Percentiles rank a stretch among this genome's conserved stretches.
These are phyloP conservation scores for Macrocentrus cingulum DNA, from an alignment of 1,140 invertebrate genomes.

Conservation along the genomic window DNA sequence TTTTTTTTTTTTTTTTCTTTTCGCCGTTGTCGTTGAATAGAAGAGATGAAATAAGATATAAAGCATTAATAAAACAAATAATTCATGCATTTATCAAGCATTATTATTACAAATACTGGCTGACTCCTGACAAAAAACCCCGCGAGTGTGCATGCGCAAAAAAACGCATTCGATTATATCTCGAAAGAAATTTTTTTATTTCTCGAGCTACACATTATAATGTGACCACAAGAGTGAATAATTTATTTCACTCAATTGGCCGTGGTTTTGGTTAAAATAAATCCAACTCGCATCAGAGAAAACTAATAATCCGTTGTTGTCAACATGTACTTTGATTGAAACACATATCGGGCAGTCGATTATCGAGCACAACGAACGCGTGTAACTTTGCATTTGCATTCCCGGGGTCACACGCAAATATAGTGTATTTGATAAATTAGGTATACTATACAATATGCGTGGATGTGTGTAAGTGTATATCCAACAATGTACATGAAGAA, in stretches of 20 bases:
- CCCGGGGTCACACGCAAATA: constrained; percentile 50
- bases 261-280: background rate
- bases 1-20: background rate
- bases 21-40: constrained; percentile 23
- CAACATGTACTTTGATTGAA: constrained; percentile 14
- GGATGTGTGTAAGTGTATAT: constrained; percentile 50
- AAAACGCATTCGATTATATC: constrained; percentile 56
- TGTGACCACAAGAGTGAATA: background rate
- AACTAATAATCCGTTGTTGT: constrained; percentile 9
- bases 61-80: constrained; percentile 84
- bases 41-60: constrained; percentile 65
- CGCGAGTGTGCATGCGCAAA: constrained; percentile 58
- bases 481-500: constrained; percentile 55
- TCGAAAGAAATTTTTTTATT: constrained; percentile 32
- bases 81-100: constrained; percentile 81
- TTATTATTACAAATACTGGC: constrained; percentile 83
- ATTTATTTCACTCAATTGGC: background rate
- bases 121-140: constrained; percentile 60
- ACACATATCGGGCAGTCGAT: constrained; percentile 1
- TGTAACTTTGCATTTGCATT: constrained; percentile 51
- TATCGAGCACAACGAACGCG: constrained; percentile 37
- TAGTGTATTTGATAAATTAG: constrained; percentile 50
- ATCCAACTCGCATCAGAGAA: background rate
- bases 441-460: constrained; percentile 53
- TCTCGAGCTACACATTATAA: background rate